phyloP scores from a whole-genome alignment of 2,888 invertebrate species.

The Yponomeuta cagnagella region DNA sequence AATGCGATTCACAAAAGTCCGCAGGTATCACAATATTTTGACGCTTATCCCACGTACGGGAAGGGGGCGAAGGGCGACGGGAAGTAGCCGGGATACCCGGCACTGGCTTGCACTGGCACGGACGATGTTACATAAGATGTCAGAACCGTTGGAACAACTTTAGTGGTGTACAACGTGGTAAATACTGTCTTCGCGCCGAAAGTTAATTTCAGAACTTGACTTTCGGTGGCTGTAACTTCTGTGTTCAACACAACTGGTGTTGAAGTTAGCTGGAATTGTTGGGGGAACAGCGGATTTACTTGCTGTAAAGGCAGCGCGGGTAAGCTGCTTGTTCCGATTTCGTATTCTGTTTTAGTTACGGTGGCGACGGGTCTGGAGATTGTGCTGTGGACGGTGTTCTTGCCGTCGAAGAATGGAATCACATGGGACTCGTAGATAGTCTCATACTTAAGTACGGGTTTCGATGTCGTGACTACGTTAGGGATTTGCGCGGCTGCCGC shows the following conservation, averaged over 20 bases:
- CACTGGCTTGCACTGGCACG: slow-evolving; percentile 81
- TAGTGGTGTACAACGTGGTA: slow-evolving; percentile 89
- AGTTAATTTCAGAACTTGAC: slow-evolving; percentile 88
- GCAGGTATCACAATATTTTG: slow-evolving; percentile 13
- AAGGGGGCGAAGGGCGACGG: slow-evolving; percentile 85
- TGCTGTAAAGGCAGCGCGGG: slow-evolving; percentile 75
- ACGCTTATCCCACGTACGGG: slow-evolving; percentile 82
- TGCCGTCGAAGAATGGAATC: slow-evolving; percentile 85
- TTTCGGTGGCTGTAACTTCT: slow-evolving; percentile 85
- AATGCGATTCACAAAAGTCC: slow-evolving; percentile 15
- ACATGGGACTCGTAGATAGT: slow-evolving; percentile 89
- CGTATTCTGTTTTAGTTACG: slow-evolving; percentile 86
- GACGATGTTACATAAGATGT: slow-evolving; percentile 91
- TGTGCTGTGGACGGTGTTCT: slow-evolving; percentile 84
- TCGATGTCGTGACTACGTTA: slow-evolving; percentile 85
- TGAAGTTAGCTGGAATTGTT: slow-evolving; percentile 85
- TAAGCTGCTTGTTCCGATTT: slow-evolving; percentile 84
- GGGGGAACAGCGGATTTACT: slow-evolving; percentile 74
- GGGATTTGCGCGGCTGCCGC: slow-evolving; percentile 80
- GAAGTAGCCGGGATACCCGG: slow-evolving; percentile 85
- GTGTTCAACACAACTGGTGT: slow-evolving; percentile 89
- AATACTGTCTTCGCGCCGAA: slow-evolving; percentile 94
- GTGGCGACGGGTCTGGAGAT: slow-evolving; percentile 87
- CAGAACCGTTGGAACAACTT: slow-evolving; percentile 86
- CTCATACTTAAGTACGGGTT: slow-evolving; percentile 83